Percentiles rank a stretch among this genome's conserved stretches.
Conservation (phyloP, 1,140 invertebrate species). For the Ceratosolen solmsi region DNA sequence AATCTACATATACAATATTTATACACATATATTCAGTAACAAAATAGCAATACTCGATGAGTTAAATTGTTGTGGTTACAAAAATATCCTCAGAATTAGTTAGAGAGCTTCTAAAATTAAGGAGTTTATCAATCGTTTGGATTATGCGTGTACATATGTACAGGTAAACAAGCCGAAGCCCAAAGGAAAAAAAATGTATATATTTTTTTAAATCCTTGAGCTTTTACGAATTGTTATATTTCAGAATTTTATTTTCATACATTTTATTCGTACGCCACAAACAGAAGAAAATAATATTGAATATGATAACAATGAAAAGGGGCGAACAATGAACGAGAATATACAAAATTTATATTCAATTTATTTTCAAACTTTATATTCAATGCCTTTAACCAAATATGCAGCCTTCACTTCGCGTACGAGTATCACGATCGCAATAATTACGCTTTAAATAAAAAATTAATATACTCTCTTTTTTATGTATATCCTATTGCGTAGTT, state of each 20-base stretch:
- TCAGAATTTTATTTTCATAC: background rate
- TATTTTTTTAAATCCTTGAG: background rate
- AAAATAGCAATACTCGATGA: slow-evolving; percentile 72
- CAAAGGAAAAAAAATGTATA: slow-evolving; percentile 54
- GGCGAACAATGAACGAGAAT: slow-evolving; percentile 54
- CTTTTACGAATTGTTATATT: background rate
- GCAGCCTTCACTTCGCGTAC: slow-evolving; percentile 35
- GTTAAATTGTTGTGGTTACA: slow-evolving; percentile 67
- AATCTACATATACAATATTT: slow-evolving; percentile 20
- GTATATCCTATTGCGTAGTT: slow-evolving; percentile 12
- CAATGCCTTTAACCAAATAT: slow-evolving; percentile 55
- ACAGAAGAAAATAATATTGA: slow-evolving; percentile 47
- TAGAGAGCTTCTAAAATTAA: slow-evolving; percentile 68
- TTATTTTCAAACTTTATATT: too few relatives aligned
- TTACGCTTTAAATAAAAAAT: slow-evolving; percentile 19
- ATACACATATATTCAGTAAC: slow-evolving; percentile 60
- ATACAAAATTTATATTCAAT: slow-evolving; percentile 68
- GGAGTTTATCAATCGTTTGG: slow-evolving; percentile 23
- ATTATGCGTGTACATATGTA: slow-evolving; percentile 24
- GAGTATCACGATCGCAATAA: slow-evolving; percentile 42
- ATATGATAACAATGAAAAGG: slow-evolving; percentile 53
- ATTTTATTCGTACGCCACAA: background rate
- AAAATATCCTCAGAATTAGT: slow-evolving; percentile 70
- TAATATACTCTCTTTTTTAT: background rate
- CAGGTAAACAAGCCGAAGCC: slow-evolving; percentile 49